Base-by-base conservation (phyloP, 2,888 invertebrate genomes). In the Synanthedon vespiformis region DNA sequence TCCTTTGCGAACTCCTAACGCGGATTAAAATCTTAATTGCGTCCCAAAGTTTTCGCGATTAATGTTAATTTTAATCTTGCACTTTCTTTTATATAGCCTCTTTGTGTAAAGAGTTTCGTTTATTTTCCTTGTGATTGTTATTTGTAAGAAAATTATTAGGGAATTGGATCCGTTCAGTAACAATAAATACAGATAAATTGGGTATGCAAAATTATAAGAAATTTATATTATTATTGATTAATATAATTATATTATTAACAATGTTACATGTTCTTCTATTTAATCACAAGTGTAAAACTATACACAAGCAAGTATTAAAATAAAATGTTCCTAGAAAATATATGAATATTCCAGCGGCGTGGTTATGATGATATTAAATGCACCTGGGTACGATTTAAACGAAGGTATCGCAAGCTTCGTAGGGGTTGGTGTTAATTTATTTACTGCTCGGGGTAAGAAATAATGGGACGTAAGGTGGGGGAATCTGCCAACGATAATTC, bases 1-100 rank as follows among this genome's bases (percentile, higher is more conserved):
- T 12, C 27, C 40, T 50, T 64, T 65, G 64, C 60, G 68, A 64
- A 66, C 69, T 65, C 64, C 61, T 58, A 57, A 34, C 65, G 65
- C 59, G 75, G 80, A 84, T 84, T 80, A 77, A 78, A 81, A 83
- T 82, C 80, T 82, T 81, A 82, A 84, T 82, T 77, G 76, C 74
- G 68, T 56, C 61, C 70, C 67, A 62, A 78, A 82, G 70, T 81
- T 82, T 73, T 68, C 62, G 58, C 72, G 69, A 77, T 80, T 77
- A 73, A 80, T 77, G 75, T 75, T 72, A 72, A 48, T 34, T n/a
- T 77, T 77, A 34, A 80, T 75, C 72, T 75, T 67, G 65, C 65
- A 63, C 65, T 66, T 66, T 63, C 60, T 61, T 61, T 57, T 63
- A 65, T 34, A 34, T 34, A 34, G 10, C 34, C 34, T 34, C 34